A percentile compares a stretch with the other conserved stretches of the same genome.
Evolutionary conservation across 2,888 invertebrate species (phyloP).

Genomic region (Lathronympha strigana): DNA sequence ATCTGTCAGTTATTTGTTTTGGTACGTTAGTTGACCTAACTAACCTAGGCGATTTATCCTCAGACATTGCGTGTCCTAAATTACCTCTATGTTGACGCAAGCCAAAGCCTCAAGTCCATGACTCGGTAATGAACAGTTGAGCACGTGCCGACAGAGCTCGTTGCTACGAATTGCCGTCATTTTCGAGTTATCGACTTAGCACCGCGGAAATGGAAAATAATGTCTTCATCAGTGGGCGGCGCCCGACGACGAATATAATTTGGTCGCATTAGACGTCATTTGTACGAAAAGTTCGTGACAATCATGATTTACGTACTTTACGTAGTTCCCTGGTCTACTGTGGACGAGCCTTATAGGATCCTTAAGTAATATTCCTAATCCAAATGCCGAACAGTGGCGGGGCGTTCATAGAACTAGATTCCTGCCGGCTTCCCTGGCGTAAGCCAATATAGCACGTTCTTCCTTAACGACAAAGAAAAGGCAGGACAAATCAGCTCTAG

Average conservation of each 20-base stretch:
- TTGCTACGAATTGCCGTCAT: constrained; percentile 76
- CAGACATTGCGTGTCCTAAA: constrained; percentile 44
- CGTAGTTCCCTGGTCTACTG: constrained; percentile 39
- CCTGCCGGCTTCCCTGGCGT: too few species aligned
- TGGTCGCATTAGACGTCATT: constrained; percentile 75
- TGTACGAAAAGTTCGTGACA: constrained; percentile 60
- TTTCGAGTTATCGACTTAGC: constrained; percentile 83
- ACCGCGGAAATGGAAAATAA: constrained; percentile 81
- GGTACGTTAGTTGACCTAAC: too few species aligned
- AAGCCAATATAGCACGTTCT: too few species aligned
- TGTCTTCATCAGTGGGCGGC: constrained; percentile 77
- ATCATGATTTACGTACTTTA: constrained; percentile 49
- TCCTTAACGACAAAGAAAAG: too few species aligned
- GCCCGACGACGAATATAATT: constrained; percentile 75
- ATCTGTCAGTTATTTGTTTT: too few species aligned
- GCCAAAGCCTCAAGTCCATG: constrained; percentile 55
- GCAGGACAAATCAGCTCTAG: too few species aligned
- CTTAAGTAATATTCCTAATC: not conserved
- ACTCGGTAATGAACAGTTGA: constrained; percentile 66
- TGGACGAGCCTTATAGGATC: constrained; percentile 9
- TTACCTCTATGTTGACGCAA: constrained; percentile 44
- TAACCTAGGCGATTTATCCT: too few species aligned
- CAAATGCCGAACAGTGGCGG: not conserved
- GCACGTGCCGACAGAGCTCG: constrained; percentile 64
- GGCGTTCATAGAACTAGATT: too few species aligned